Evolutionary conservation across 2,113 vertebrate species (phyloP).

Genomic region (Gracilinanus agilis): DNA sequence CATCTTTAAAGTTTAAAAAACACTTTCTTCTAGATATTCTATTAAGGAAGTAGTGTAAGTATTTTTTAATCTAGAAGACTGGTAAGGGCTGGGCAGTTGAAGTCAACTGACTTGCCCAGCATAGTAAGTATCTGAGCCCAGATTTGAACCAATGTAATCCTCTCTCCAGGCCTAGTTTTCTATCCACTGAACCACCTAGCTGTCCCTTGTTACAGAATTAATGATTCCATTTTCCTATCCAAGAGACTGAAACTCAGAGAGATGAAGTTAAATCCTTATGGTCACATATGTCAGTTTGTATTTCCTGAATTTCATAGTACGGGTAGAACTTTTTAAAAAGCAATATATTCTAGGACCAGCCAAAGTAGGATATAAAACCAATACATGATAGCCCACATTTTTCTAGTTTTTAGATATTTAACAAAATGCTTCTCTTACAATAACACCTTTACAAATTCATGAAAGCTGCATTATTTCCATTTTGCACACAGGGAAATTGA

Average conservation of each 20-base stretch:
- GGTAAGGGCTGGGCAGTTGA: no score
- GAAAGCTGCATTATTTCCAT: background rate
- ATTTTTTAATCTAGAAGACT: no score
- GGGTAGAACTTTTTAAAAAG: no score
- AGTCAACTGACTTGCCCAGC: no score
- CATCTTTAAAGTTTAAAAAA: background rate
- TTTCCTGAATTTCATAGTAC: background rate
- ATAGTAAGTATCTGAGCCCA: no score
- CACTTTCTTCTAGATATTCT: background rate
- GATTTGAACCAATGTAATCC: no score
- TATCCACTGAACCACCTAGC: no score
- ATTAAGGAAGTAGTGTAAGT: background rate
- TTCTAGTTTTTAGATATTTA: background rate
- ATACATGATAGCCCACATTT: background rate
- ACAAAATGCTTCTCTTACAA: background rate
- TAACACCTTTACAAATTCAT: background rate
- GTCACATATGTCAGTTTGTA: background rate
- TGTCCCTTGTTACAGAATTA: background rate
- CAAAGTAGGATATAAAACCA: background rate
- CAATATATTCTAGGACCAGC: background rate
- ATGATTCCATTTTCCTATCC: background rate
- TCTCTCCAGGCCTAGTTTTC: no score
- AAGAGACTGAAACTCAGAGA: background rate
- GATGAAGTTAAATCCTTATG: background rate
- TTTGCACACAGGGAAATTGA: background rate